Percentiles rank a stretch among this genome's conserved stretches.
phyloP scores from a whole-genome alignment of 2,888 invertebrate species.

The Archips crataeganus region DNA sequence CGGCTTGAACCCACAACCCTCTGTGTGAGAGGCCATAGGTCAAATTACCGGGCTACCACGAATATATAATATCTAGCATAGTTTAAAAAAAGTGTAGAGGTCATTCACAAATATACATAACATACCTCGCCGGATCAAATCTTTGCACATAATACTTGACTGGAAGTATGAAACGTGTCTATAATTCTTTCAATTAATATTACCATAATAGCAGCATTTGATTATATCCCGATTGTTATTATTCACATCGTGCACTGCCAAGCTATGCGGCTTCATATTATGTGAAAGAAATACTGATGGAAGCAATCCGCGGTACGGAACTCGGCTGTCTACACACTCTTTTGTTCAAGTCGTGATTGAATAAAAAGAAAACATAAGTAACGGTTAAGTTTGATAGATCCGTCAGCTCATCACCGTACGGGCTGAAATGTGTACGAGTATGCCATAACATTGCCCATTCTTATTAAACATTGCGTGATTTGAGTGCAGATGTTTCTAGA shows the following conservation, averaged over 20 bases:
- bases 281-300: slow-evolving; percentile 15
- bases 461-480: slow-evolving; percentile 22
- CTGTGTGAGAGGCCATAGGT: too few relatives aligned
- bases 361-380: slow-evolving; percentile 19
- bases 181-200: slow-evolving; percentile 3
- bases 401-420: slow-evolving; percentile 4
- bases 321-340: slow-evolving; percentile 4
- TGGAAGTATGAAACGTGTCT: neutral
- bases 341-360: slow-evolving; percentile 18
- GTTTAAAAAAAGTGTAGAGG: too few relatives aligned
- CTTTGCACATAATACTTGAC: neutral
- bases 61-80: too few relatives aligned
- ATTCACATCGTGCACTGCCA: slow-evolving; percentile 17
- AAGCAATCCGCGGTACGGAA: slow-evolving; percentile 5
- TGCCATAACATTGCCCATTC: slow-evolving; percentile 14
- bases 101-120: too few relatives aligned
- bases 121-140: neutral
- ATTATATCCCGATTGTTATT: slow-evolving; percentile 24
- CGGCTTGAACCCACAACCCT: too few relatives aligned
- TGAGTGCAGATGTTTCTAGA: slow-evolving; percentile 19
- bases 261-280: slow-evolving; percentile 10
- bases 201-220: slow-evolving; percentile 9
- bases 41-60: too few relatives aligned
- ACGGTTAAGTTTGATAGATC: slow-evolving; percentile 23
- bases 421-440: neutral